Conservation (phyloP, 2,888 invertebrate genomes). For the Charanyca ferruginea region DNA sequence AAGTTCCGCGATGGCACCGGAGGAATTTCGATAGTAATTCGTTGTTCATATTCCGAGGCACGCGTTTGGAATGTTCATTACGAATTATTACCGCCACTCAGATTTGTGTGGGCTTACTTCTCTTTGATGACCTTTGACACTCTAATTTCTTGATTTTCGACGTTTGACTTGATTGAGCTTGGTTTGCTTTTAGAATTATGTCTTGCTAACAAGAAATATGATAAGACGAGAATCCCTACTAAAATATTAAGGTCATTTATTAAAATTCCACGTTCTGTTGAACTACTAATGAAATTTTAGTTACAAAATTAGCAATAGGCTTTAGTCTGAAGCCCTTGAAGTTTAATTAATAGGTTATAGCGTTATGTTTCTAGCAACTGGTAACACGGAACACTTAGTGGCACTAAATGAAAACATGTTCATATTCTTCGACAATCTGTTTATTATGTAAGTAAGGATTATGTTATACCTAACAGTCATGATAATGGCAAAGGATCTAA, state of each 20-base stretch:
- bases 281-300: conserved; percentile 7
- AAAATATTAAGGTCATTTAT: conserved; percentile 14
- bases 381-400: neutral
- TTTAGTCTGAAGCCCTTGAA: conserved; percentile 8
- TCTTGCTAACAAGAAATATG: conserved; percentile 34
- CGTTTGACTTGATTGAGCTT: conserved; percentile 51
- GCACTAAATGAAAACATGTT: neutral
- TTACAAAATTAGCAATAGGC: conserved; percentile 15
- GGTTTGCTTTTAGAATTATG: conserved; percentile 51
- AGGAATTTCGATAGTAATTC: conserved; percentile 73
- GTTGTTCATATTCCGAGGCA: conserved; percentile 77
- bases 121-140: conserved; percentile 61
- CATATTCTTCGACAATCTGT: neutral
- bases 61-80: conserved; percentile 72
- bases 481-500: neutral
- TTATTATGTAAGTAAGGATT: neutral
- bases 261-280: conserved; percentile 24
- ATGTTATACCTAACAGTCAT: neutral
- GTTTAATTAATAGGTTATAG: conserved; percentile 6
- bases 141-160: conserved; percentile 55
- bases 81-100: conserved; percentile 68
- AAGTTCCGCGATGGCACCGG: conserved; percentile 66
- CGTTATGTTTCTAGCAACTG: neutral
- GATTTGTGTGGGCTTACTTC: conserved; percentile 69
- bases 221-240: conserved; percentile 8